These are phyloP conservation scores for Prinia subflava DNA, from an alignment of 2,113 vertebrate species.

Conservation along the genomic window DNA sequence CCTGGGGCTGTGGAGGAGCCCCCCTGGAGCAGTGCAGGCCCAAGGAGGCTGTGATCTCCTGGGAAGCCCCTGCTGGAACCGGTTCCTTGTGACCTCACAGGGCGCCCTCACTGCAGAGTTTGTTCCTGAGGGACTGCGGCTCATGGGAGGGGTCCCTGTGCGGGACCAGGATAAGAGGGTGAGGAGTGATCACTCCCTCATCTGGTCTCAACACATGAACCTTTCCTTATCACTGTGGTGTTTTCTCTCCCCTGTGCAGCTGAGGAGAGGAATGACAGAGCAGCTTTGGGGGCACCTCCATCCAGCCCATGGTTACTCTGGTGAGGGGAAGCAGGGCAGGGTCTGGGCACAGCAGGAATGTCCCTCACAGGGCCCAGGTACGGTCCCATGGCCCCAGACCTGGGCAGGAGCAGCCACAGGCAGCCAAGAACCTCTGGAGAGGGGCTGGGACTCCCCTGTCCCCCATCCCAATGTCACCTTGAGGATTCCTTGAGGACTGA, in stretches of 20 bases:
- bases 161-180: background rate
- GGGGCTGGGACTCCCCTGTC: too few species aligned
- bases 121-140: background rate
- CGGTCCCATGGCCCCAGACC: too few species aligned
- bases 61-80: background rate
- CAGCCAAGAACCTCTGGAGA: background rate
- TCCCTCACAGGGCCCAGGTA: background rate
- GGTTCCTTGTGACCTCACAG: background rate
- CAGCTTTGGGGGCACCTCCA: background rate
- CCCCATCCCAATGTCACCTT: fast-evolving
- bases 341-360: fast-evolving
- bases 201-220: fast-evolving
- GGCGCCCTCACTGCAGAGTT: background rate
- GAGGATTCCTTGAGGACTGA: fast-evolving
- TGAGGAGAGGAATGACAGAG: background rate
- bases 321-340: fast-evolving
- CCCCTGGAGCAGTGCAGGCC: background rate
- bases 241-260: background rate
- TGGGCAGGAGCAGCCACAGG: too few species aligned
- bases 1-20: background rate
- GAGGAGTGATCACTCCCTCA: too few species aligned
- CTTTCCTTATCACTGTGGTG: fast-evolving
- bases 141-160: too few species aligned
- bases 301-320: background rate
- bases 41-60: background rate